Evolutionary conservation across 2,888 invertebrate genomes (phyloP).

Genomic region (Idaea aversata): DNA sequence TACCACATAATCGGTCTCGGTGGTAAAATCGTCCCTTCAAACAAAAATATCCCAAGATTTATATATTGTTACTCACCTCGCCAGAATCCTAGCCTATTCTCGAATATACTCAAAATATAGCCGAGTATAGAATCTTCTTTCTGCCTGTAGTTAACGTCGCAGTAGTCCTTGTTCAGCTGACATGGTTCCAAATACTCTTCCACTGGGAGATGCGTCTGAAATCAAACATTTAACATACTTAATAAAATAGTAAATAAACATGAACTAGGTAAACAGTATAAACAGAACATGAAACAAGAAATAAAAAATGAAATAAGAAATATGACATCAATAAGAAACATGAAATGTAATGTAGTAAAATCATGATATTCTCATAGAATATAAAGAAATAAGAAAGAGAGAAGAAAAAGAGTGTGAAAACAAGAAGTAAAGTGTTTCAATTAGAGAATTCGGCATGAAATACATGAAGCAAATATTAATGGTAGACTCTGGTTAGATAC

Average conservation of each 20-base stretch:
- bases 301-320: not conserved
- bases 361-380: too few relatives aligned
- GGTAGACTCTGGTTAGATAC: too few relatives aligned
- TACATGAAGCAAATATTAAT: too few relatives aligned
- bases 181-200: slow-evolving; percentile 75
- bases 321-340: too few relatives aligned
- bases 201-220: slow-evolving; percentile 47
- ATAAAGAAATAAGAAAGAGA: too few relatives aligned
- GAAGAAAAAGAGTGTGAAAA: too few relatives aligned
- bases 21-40: not conserved
- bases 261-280: not conserved
- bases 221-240: slow-evolving; percentile 6
- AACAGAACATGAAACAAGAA: not conserved
- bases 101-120: slow-evolving; percentile 67
- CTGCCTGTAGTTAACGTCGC: slow-evolving; percentile 55
- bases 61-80: slow-evolving; percentile 46
- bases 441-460: too few relatives aligned
- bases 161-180: slow-evolving; percentile 60
- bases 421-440: too few relatives aligned
- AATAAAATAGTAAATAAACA: not conserved
- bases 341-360: too few relatives aligned
- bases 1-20: too few relatives aligned
- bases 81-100: slow-evolving; percentile 59
- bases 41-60: not conserved
- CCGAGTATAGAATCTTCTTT: slow-evolving; percentile 65